Conservation (phyloP, 2,113 vertebrate genomes). For the Coptodon rendalli region DNA sequence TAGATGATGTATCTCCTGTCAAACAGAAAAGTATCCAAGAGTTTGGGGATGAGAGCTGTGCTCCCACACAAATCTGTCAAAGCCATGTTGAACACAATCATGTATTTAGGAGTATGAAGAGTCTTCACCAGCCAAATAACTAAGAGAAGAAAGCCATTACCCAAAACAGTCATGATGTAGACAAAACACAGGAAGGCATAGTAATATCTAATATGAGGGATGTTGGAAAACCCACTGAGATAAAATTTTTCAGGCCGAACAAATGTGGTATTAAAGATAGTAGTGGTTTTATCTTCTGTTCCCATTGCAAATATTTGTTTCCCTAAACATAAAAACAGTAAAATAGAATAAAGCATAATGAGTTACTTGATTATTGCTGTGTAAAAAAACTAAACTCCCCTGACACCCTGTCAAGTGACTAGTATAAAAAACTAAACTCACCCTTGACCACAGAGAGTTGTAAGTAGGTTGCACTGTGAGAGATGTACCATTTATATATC, state of each 20-base stretch:
- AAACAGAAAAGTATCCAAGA: too few species aligned
- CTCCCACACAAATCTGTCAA: too few species aligned
- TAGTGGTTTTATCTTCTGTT: not conserved
- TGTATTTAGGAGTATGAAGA: too few species aligned
- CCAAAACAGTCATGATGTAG: constrained; percentile 38
- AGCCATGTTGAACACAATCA: too few species aligned
- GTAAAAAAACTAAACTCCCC: not conserved
- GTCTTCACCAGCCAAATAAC: not conserved
- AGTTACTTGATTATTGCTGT: not conserved
- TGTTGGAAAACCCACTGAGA: constrained; percentile 21
- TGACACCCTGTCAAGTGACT: not conserved
- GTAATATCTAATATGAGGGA: constrained; percentile 33
- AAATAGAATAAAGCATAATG: not conserved
- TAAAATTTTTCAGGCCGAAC: constrained; percentile 12
- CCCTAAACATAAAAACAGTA: not conserved
- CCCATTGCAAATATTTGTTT: not conserved
- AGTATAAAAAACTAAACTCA: not conserved
- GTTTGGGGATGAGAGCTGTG: too few species aligned
- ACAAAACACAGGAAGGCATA: constrained; percentile 46
- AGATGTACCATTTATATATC: not conserved
- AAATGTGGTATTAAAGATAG: too few species aligned
- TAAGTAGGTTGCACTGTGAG: not conserved
- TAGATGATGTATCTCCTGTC: too few species aligned
- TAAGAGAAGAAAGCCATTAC: constrained; percentile 29
- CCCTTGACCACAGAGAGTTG: not conserved